Evolutionary conservation across 2,888 invertebrate genomes (phyloP).

Genomic region (Heliconius ismenius): DNA sequence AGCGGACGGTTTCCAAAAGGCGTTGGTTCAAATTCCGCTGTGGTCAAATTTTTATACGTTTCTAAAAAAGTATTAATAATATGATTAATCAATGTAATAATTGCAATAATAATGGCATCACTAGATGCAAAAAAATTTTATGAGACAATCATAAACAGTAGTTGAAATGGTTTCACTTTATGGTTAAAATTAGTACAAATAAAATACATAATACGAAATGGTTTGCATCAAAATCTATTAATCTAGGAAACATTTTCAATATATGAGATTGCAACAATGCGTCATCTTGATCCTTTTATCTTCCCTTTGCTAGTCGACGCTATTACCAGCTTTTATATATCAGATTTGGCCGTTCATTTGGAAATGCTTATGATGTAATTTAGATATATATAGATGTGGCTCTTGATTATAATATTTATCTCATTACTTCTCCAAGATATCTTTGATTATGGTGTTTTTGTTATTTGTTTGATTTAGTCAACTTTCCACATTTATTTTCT

Average conservation of each 20-base stretch:
- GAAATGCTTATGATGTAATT: conserved; percentile 21
- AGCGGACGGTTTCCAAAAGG: too few species aligned
- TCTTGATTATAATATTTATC: background rate
- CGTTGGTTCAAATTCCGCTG: too few species aligned
- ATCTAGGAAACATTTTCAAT: background rate
- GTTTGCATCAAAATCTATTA: background rate
- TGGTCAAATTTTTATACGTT: too few species aligned
- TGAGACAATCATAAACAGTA: background rate
- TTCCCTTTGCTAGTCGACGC: conserved; percentile 9
- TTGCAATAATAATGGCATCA: too few species aligned
- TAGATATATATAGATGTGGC: background rate
- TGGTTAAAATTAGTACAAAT: background rate
- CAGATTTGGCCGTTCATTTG: conserved; percentile 23
- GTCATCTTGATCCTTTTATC: conserved; percentile 18
- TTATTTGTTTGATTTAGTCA: too few species aligned
- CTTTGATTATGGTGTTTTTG: too few species aligned
- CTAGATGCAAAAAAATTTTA: background rate
- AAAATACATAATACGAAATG: background rate
- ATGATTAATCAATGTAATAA: too few species aligned
- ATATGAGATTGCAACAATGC: conserved; percentile 1
- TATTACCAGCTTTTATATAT: conserved; percentile 9
- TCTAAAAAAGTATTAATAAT: too few species aligned
- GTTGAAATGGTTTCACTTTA: too few species aligned
- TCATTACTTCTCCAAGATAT: background rate
- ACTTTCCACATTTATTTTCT: too few species aligned